Percentiles rank a stretch among this genome's conserved stretches.
Evolutionary conservation across 2,888 invertebrate species (phyloP).

Genomic region (Pandemis cinnamomeana): DNA sequence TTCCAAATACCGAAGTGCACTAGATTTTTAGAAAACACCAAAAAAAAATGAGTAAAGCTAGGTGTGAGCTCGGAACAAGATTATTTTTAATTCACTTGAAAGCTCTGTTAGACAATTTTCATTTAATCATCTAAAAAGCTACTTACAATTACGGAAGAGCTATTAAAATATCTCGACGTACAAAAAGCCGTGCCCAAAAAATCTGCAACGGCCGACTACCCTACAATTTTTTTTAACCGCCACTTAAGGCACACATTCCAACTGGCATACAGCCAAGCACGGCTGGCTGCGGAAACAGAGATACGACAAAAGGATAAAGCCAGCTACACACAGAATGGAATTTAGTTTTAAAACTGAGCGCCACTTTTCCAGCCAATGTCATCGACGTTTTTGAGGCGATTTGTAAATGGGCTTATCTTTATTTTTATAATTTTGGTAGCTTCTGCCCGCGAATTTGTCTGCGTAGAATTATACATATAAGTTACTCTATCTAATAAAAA

Average conservation of each 20-base stretch:
- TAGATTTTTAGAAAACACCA: too few relatives aligned
- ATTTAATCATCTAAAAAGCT: too few relatives aligned
- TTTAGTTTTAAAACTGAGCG: background rate
- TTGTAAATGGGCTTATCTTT: background rate
- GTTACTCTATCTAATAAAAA: too few relatives aligned
- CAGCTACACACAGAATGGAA: constrained; percentile 13
- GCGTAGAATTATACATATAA: too few relatives aligned
- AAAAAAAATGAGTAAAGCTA: too few relatives aligned
- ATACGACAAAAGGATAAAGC: constrained; percentile 28
- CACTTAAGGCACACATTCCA: constrained; percentile 14
- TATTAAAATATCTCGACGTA: background rate
- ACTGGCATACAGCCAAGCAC: constrained; percentile 34
- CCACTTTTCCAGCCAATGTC: constrained; percentile 22
- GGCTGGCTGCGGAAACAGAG: constrained; percentile 17
- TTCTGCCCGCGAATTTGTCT: too few relatives aligned
- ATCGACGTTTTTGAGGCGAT: background rate
- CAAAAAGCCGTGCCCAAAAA: background rate
- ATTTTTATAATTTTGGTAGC: too few relatives aligned
- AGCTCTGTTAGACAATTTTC: too few relatives aligned
- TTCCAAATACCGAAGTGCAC: too few relatives aligned
- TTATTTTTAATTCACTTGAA: too few relatives aligned
- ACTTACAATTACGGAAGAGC: too few relatives aligned
- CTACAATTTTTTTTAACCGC: background rate
- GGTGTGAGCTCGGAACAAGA: too few relatives aligned
- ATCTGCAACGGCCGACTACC: background rate